Percentiles rank a stretch among this genome's conserved stretches.
Conservation (phyloP, 53 echinoderm and acorn worm genomes). For the Patiria pectinifera region DNA sequence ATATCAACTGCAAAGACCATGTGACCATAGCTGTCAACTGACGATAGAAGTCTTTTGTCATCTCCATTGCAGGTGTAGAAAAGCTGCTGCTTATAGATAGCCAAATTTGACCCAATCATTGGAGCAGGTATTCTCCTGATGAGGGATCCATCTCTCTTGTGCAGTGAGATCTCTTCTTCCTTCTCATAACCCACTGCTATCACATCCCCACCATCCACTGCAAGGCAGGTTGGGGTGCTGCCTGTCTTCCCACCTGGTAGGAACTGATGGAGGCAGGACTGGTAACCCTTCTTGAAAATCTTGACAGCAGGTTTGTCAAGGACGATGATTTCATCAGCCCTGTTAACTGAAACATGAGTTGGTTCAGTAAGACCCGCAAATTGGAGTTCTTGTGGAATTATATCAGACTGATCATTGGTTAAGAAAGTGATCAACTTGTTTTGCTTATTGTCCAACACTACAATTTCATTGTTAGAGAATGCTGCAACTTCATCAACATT, state of each 20-base stretch:
- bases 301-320: background rate
- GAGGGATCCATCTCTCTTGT: too few species aligned
- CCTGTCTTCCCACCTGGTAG: too few species aligned
- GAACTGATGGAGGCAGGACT: too few species aligned
- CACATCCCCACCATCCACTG: too few species aligned
- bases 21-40: too few species aligned
- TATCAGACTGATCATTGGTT: background rate
- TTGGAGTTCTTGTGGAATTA: background rate
- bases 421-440: background rate
- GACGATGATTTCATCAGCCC: background rate
- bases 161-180: too few species aligned
- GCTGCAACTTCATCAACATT: slow-evolving; percentile 6
- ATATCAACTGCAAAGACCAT: too few species aligned
- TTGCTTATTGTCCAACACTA: background rate
- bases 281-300: too few species aligned
- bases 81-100: background rate
- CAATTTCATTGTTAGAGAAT: slow-evolving; percentile 15
- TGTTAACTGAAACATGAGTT: too few species aligned
- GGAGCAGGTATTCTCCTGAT: too few species aligned
- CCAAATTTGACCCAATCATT: background rate
- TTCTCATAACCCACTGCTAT: too few species aligned
- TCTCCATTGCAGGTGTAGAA: background rate
- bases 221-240: too few species aligned
- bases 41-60: background rate
- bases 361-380: background rate